phyloP scores from a whole-genome alignment of 2,113 vertebrate genomes.

The Phaethon lepturus region DNA sequence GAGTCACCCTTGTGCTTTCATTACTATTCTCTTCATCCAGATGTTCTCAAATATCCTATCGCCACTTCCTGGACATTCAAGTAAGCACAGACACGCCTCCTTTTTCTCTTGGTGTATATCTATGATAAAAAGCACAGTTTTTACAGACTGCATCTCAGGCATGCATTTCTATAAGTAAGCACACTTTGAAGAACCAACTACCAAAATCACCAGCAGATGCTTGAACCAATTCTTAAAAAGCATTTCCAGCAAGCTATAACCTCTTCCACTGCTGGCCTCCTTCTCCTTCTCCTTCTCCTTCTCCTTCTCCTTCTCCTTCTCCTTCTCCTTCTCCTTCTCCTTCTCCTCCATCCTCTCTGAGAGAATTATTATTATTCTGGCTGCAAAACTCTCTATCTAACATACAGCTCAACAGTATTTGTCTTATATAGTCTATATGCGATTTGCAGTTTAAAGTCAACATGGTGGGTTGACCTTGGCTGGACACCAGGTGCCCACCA shows the following conservation, averaged over 20 bases:
- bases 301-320: too few relatives aligned
- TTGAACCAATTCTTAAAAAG: neutral
- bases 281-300: neutral
- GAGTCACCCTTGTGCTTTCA: neutral
- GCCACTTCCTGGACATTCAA: neutral
- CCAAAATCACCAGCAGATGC: neutral
- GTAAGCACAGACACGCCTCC: neutral
- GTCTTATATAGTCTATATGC: neutral
- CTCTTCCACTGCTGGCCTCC: neutral
- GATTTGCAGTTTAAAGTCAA: neutral
- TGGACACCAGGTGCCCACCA: too few relatives aligned
- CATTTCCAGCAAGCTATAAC: neutral
- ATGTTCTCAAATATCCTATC: neutral
- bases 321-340: neutral
- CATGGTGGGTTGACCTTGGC: too few relatives aligned
- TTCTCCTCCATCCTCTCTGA: neutral
- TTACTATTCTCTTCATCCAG: neutral
- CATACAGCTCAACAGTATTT: neutral
- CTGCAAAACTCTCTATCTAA: neutral
- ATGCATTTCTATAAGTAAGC: neutral
- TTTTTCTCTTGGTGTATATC: neutral
- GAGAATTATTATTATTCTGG: neutral
- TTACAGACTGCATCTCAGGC: neutral
- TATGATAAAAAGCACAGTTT: neutral
- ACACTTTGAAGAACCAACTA: neutral